Conservation (phyloP, 2,797 vertebrate genomes). For the Prunella strophiata region DNA sequence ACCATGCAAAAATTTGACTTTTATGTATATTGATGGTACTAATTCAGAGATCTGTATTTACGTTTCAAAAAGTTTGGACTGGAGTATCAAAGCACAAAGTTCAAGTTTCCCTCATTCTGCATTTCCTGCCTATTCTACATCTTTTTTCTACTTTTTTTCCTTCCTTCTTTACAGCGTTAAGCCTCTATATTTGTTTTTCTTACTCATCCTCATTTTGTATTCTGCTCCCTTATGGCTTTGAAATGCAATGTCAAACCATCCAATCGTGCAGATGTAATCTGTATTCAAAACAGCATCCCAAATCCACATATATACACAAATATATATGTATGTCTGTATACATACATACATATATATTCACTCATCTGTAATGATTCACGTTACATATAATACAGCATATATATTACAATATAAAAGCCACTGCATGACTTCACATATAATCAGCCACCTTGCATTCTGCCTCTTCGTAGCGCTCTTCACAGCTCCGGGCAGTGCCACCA, state of each 20-base stretch:
- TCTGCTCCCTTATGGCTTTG: neutral
- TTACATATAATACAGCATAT: neutral
- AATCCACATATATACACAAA: neutral
- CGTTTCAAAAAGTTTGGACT: neutral
- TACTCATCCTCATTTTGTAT: conserved; percentile 8
- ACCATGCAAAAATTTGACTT: neutral
- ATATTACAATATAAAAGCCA: conserved; percentile 18
- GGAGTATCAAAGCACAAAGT: neutral
- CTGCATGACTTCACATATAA: conserved; percentile 34
- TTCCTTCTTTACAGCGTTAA: neutral
- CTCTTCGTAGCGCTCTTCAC: neutral
- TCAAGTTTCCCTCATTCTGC: neutral
- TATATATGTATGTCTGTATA: neutral
- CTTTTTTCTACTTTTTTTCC: neutral
- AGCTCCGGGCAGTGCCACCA: neutral
- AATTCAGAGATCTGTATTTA: neutral
- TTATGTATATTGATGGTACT: neutral
- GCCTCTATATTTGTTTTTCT: neutral
- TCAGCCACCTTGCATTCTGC: neutral
- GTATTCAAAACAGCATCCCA: conserved; percentile 2
- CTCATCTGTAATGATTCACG: neutral
- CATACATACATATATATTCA: neutral
- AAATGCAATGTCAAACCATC: neutral
- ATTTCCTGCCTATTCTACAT: neutral
- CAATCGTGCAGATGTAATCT: neutral